These are phyloP conservation scores for Hassar affinis DNA, from an alignment of 2,113 vertebrate genomes.

Conservation along the genomic window DNA sequence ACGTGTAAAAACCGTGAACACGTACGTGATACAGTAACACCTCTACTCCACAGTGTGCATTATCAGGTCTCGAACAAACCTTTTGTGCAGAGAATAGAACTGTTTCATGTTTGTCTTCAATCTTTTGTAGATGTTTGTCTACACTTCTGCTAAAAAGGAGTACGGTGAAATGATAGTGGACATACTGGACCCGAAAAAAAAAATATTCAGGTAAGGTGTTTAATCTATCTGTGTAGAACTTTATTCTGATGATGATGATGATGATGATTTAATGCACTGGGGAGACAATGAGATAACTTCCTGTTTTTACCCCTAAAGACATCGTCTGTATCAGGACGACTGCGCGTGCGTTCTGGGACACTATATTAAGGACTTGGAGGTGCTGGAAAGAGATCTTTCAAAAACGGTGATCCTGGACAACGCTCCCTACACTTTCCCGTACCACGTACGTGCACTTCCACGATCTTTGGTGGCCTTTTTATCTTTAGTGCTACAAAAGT, in stretches of 20 bases:
- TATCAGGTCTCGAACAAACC: neutral
- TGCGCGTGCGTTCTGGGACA: constrained; percentile 77
- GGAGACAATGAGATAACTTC: neutral
- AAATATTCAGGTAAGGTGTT: constrained; percentile 75
- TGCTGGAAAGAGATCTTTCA: constrained; percentile 73
- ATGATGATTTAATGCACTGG: neutral
- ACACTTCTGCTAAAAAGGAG: constrained; percentile 78
- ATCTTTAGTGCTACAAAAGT: neutral
- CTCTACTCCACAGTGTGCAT: neutral
- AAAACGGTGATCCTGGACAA: constrained; percentile 79
- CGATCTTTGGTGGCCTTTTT: neutral
- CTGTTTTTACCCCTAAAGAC: constrained; percentile 52
- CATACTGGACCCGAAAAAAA: constrained; percentile 77
- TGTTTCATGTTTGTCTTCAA: constrained; percentile 7
- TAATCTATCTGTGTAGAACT: constrained; percentile 12
- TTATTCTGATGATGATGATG: neutral
- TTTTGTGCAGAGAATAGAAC: no score
- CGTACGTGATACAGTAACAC: neutral
- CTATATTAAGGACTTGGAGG: constrained; percentile 79
- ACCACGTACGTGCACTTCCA: constrained; percentile 66
- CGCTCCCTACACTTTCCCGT: constrained; percentile 73
- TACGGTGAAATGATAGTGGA: constrained; percentile 80
- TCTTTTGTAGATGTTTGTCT: constrained; percentile 76
- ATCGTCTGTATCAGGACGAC: constrained; percentile 76
- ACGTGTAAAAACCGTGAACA: no score